Base-by-base conservation (phyloP, 2,888 invertebrate genomes). In the Drepanosiphum platanoidis region DNA sequence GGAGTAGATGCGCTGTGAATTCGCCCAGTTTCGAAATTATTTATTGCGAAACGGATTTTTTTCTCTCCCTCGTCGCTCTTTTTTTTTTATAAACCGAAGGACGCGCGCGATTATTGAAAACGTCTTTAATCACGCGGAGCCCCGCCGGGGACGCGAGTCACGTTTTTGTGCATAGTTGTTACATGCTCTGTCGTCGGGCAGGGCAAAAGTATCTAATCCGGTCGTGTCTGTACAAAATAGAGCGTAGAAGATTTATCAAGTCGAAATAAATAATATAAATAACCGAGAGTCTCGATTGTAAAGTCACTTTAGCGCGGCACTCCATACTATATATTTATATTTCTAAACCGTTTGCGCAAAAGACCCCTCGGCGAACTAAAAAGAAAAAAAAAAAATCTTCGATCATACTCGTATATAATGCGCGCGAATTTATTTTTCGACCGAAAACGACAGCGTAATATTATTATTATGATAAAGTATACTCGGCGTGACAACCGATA, bases 241-340 rank as follows among this genome's bases (percentile, higher is more conserved):
- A 58, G 58, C 30, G 36, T 70, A 36, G 78, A 66, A 78, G 61
- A 78, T 78, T 46, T 68, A 79, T 36, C 46, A 36, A 80, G 36
- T 80, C 22, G 39, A 70, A 70, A 36, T 39, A 8, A 80, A 80
- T 70, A n/a, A n/a, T n/a, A n/a, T n/a, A 70, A 36, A 80, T 70
- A 58, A 58, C 4, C 22, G n/a, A 70, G 1, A 18, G 36, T 34
- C 46, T 30, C 11, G 27, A 61, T 15, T 78, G 15, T 13, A 18
- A 36, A 75, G 46, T n/a, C 5, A 22, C 27, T 80, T 36, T 70
- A 70, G 18, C 3, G 58, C 22, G n/a, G 9, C 11, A 18, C 34
- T 4, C 9, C 30, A 13, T 61, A 58, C 13, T 52, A 30, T 52
- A 34, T 80, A 80, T 80, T 58, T 22, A 58, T 66, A 36, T 64